Conservation (phyloP, 2,113 vertebrate genomes). For the Ictalurus punctatus region DNA sequence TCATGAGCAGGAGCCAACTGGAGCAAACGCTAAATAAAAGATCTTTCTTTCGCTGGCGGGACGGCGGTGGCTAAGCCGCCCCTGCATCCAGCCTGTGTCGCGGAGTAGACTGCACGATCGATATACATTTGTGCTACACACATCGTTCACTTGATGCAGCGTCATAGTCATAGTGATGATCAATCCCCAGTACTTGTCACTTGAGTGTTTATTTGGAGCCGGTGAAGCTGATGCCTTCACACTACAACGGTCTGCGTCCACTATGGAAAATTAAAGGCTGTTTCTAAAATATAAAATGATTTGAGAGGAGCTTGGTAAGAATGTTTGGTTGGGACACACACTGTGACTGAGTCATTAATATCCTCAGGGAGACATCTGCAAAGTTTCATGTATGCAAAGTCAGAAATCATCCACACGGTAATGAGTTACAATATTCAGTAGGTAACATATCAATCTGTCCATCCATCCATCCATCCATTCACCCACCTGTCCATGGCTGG, state of each 20-base stretch:
- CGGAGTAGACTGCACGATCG: constrained; percentile 62
- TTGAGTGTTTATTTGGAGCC: not conserved
- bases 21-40: constrained; percentile 80
- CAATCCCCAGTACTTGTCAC: constrained; percentile 47
- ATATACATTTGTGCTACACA: constrained; percentile 60
- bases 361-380: not conserved
- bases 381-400: not conserved
- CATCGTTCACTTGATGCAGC: constrained; percentile 40
- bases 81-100: constrained; percentile 41
- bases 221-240: not conserved
- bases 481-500: not conserved
- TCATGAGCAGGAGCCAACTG: constrained; percentile 81
- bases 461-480: not conserved
- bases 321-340: not conserved
- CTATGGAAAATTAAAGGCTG: not conserved
- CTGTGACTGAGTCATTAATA: not conserved
- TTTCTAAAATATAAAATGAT: not conserved
- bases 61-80: constrained; percentile 45
- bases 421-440: not conserved
- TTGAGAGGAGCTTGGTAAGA: not conserved
- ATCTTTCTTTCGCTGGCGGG: constrained; percentile 61
- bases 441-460: no score
- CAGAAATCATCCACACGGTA: not conserved
- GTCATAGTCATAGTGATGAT: constrained; percentile 45
- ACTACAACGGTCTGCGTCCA: not conserved